Evolutionary conservation across 2,888 invertebrate species (phyloP).

Genomic region (Zaprionus lineosus): DNA sequence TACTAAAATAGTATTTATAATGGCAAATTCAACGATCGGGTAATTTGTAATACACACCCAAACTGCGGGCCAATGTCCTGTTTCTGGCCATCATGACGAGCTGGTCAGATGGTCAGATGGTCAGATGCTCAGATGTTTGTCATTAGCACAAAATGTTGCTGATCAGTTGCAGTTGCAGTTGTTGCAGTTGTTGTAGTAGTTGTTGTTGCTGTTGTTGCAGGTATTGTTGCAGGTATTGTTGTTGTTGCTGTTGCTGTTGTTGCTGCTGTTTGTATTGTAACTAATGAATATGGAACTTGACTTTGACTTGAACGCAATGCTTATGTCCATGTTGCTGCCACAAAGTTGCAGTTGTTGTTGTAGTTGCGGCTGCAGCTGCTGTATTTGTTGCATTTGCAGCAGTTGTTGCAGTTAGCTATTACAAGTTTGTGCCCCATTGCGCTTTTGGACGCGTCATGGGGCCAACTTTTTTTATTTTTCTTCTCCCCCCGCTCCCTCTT

Average conservation of each 20-base stretch:
- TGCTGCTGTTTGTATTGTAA: constrained; percentile 46
- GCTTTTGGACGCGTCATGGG: constrained; percentile 77
- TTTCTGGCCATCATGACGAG: no score
- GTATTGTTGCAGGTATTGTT: constrained; percentile 37
- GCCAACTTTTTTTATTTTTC: constrained; percentile 64
- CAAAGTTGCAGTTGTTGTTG: neutral
- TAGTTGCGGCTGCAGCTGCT: constrained; percentile 9
- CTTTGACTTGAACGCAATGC: constrained; percentile 70
- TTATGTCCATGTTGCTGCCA: constrained; percentile 54
- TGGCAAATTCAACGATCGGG: constrained; percentile 11
- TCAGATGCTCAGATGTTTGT: constrained; percentile 38
- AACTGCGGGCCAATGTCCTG: constrained; percentile 26
- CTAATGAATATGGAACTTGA: constrained; percentile 82
- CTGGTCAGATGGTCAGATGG: no score
- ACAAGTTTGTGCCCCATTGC: constrained; percentile 64
- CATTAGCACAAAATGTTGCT: constrained; percentile 54
- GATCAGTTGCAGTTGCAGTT: constrained; percentile 46
- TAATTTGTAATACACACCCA: constrained; percentile 16
- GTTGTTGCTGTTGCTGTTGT: constrained; percentile 21
- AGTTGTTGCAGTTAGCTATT: constrained; percentile 53
- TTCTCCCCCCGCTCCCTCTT: constrained; percentile 8
- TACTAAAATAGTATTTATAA: constrained; percentile 47
- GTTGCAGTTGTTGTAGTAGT: constrained; percentile 12
- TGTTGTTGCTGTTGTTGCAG: constrained; percentile 28
- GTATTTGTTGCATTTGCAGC: constrained; percentile 28